Base-by-base conservation (phyloP, 2,797 vertebrate genomes). In the Chanos chanos region DNA sequence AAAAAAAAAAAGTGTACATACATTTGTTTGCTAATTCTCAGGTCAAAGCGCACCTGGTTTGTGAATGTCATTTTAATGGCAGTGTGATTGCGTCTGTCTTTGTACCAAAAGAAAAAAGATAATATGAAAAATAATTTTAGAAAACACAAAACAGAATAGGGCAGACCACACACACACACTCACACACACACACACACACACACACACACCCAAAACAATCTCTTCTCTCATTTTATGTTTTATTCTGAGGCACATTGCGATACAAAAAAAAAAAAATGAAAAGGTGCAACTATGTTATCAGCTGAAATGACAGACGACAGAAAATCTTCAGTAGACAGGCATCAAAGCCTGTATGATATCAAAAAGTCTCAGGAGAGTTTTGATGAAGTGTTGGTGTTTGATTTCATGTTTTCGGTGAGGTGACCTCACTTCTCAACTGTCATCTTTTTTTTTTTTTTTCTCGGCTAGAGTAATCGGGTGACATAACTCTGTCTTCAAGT, bases 1-100 rank as follows among this genome's bases (percentile, higher is more conserved):
- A 55, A 64, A 67, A 41, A 44, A 40, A 43, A 37, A 53, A 45
- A 40, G 61, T 66, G 56, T 53, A 49, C 12, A 10, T 61, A 34
- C 54, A 48, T 61, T 56, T 61, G 51, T 61, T 56, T 49, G 22
- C 33, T 47, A 19, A 28, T 53, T 39, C 34, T 22, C 21, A 7
- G 18, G 43, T 12, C 34, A 47, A 43, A 53, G 67, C 47, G 25
- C n/a, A n/a, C n/a, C n/a, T n/a, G n/a, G n/a, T n/a, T n/a, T n/a
- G n/a, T n/a, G n/a, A n/a, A n/a, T n/a, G n/a, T n/a, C n/a, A n/a
- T n/a, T n/a, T n/a, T n/a, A n/a, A n/a, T n/a, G n/a, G n/a, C n/a
- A n/a, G n/a, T n/a, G n/a, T n/a, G n/a, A n/a, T n/a, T n/a, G n/a
- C n/a, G n/a, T n/a, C n/a, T n/a, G n/a, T n/a, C n/a, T n/a, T n/a